phyloP scores from a whole-genome alignment of 1,140 invertebrate genomes.

The Philopotamus ludificatus region DNA sequence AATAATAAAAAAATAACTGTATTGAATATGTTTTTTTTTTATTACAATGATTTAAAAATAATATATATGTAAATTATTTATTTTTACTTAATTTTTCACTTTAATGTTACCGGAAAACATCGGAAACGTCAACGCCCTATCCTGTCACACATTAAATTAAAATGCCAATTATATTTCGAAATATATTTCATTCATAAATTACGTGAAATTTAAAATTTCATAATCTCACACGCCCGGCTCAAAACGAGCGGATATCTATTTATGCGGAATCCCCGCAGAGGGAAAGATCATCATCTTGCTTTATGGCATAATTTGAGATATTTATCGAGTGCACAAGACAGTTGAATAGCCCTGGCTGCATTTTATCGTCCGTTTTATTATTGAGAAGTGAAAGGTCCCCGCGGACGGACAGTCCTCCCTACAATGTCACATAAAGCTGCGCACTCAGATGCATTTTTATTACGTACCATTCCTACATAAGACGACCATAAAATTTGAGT shows the following conservation, averaged over 20 bases:
- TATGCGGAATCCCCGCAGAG: constrained; percentile 18
- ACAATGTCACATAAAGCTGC: background rate
- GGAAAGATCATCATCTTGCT: too few relatives aligned
- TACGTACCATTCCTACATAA: background rate
- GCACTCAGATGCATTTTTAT: background rate
- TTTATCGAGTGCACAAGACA: constrained; percentile 36
- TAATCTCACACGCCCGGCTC: too few relatives aligned
- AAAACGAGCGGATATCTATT: background rate
- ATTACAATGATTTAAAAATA: too few relatives aligned
- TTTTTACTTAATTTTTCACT: background rate
- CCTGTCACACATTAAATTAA: too few relatives aligned
- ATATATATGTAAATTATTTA: background rate
- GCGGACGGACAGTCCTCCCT: background rate
- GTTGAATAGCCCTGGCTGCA: constrained; percentile 33
- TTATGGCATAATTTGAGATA: constrained; percentile 34
- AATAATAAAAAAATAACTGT: too few relatives aligned
- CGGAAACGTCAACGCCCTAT: too few relatives aligned
- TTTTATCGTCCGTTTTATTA: constrained; percentile 37
- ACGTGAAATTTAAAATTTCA: too few relatives aligned
- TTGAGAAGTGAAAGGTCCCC: constrained; percentile 5
- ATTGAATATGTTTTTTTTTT: too few relatives aligned
- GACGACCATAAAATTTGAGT: background rate
- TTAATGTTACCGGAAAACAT: background rate
- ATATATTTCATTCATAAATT: too few relatives aligned
- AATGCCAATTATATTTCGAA: too few relatives aligned